These are phyloP conservation scores for Lanistes nyassanus DNA, from an alignment of 1,140 invertebrate genomes.

Conservation along the genomic window DNA sequence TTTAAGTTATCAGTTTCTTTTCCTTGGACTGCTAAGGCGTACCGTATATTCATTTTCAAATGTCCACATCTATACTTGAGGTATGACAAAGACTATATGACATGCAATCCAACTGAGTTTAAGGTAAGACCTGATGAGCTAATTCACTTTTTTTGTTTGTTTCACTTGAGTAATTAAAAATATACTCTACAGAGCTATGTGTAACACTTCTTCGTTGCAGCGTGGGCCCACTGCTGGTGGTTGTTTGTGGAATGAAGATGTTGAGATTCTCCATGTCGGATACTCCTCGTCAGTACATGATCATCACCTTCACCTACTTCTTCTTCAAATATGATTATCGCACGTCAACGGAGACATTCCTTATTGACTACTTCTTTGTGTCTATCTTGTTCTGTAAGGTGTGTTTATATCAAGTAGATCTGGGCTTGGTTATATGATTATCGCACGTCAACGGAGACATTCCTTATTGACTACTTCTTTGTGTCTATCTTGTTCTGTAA, in stretches of 20 bases:
- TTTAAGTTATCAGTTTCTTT: too few relatives aligned
- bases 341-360: slow-evolving; percentile 82
- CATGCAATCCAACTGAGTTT: too few relatives aligned
- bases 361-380: slow-evolving; percentile 92
- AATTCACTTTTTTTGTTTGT: too few relatives aligned
- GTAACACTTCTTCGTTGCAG: slow-evolving; percentile 58
- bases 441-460: slow-evolving; percentile 79
- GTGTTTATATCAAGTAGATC: slow-evolving; percentile 21
- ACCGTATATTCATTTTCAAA: too few relatives aligned
- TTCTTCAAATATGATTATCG: slow-evolving; percentile 88
- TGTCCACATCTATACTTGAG: too few relatives aligned
- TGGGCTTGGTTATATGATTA: too few relatives aligned
- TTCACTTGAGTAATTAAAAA: too few relatives aligned
- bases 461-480: slow-evolving; percentile 93
- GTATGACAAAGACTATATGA: background rate
- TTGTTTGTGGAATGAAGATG: slow-evolving; percentile 89
- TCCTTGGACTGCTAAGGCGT: too few relatives aligned
- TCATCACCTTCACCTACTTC: slow-evolving; percentile 90
- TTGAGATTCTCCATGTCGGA: slow-evolving; percentile 92
- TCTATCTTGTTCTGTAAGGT: slow-evolving; percentile 75
- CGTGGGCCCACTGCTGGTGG: slow-evolving; percentile 84
- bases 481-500: slow-evolving; percentile 78
- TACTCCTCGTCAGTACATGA: slow-evolving; percentile 89
- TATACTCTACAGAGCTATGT: too few relatives aligned
- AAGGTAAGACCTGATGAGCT: too few relatives aligned